Base-by-base conservation (phyloP, 2,797 vertebrate species). In the Alosa sapidissima region DNA sequence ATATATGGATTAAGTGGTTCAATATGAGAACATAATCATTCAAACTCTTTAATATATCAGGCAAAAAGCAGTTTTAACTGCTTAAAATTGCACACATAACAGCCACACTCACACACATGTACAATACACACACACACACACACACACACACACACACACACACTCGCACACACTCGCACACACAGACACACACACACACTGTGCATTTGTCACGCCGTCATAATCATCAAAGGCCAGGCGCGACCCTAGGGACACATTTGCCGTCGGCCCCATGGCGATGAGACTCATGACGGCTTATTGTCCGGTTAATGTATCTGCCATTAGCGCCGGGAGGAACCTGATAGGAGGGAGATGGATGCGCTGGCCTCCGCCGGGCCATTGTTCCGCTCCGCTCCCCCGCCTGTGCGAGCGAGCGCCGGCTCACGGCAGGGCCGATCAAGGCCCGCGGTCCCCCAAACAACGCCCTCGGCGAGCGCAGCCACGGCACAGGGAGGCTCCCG, bases 241-340 rank as follows among this genome's bases (percentile, higher is more conserved):
- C 14, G 33, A 41, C 68, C 33, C 68, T 36, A 1, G 68, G 68
- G 68, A 75, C 13, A 11, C 68, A 75, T 75, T 10, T 75, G n/a
- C 36, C 16, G 68, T 0, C 33, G 36, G 19, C 13, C 68, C 33
- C 13, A 5, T 75, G 65, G 24, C 13, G 65, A 62, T 24, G 10
- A 1, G 60, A n/a, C 62, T 65, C 62, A 65, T 65, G 62, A 65
- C 62, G 21, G n/a, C 62, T 65, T 65, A 65, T 65, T 75, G 68
- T 75, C 33, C 16, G 68, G 33, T 68, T 75, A 75, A 75, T 75
- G 68, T 75, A 75, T 75, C 68, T 75, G 68, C 36, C 33, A 75
- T 75, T 75, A 75, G 68, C 68, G 13, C 11, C 45, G 9, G 81
- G 16, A 54, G 16, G n/a, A 85, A 41, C 33, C 68, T 36, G 33